Percentiles rank a stretch among this genome's conserved stretches.
Evolutionary conservation across 2,113 vertebrate species (phyloP).

Genomic region (Scomber japonicus): DNA sequence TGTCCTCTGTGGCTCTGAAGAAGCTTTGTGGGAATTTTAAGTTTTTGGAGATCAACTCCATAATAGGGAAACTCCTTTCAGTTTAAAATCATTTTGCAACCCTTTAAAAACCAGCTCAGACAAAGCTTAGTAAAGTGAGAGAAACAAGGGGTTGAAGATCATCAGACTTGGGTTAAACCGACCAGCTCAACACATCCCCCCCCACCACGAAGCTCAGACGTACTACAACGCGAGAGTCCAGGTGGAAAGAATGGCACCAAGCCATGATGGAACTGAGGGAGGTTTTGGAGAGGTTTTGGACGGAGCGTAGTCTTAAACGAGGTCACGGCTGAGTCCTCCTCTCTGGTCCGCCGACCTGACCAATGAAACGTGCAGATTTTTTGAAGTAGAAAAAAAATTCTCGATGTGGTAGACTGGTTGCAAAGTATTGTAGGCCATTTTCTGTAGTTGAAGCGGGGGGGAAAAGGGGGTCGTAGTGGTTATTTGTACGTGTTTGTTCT

Average conservation of each 20-base stretch:
- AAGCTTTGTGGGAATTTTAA: no score
- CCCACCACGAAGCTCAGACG: neutral
- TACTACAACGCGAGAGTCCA: neutral
- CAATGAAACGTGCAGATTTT: slow-evolving; percentile 32
- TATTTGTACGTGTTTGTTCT: slow-evolving; percentile 69
- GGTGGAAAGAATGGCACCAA: slow-evolving; percentile 6
- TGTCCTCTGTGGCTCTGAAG: no score
- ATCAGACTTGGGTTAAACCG: no score
- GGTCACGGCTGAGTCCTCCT: slow-evolving; percentile 7
- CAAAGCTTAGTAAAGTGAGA: neutral
- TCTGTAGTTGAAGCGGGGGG: slow-evolving; percentile 58
- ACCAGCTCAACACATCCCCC: neutral
- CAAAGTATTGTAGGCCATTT: slow-evolving; percentile 52
- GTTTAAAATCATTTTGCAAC: no score
- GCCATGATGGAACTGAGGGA: neutral
- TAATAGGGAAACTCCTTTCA: no score
- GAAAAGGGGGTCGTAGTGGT: slow-evolving; percentile 51
- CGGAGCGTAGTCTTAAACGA: slow-evolving; percentile 14
- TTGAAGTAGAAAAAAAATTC: slow-evolving; percentile 51
- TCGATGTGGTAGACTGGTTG: slow-evolving; percentile 66
- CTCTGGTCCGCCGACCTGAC: neutral
- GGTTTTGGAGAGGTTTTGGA: slow-evolving; percentile 17
- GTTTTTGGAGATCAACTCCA: neutral
- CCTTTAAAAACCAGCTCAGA: neutral
- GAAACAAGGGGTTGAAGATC: neutral